Evolutionary conservation across 1,140 invertebrate genomes (phyloP).

Genomic region (Micrasema longulum): DNA sequence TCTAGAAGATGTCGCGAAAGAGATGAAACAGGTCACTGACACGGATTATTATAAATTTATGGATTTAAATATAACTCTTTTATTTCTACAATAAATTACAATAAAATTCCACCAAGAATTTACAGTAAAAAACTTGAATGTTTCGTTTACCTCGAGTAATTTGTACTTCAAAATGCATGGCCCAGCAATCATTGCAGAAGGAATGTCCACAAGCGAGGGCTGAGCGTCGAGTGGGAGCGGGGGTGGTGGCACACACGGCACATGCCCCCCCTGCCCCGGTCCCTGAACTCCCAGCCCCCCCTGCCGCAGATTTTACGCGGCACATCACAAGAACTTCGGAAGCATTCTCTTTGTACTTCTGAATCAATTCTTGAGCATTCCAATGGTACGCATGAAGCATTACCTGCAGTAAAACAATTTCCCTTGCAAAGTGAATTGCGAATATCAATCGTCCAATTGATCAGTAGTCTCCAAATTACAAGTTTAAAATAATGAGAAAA

Average conservation of each 20-base stretch:
- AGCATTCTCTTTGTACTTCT: conserved; percentile 82
- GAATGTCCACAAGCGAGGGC: conserved; percentile 89
- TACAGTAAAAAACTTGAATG: too few species aligned
- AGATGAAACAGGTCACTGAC: too few species aligned
- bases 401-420: conserved; percentile 66
- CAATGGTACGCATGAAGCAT: conserved; percentile 90
- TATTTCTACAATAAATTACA: too few species aligned
- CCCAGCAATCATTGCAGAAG: conserved; percentile 97
- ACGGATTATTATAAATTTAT: too few species aligned
- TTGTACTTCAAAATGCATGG: conserved; percentile 95
- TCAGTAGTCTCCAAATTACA: too few species aligned
- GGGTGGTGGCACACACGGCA: conserved; percentile 71
- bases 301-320: conserved; percentile 78
- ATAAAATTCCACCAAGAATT: too few species aligned
- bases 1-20: too few species aligned
- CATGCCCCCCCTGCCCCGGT: conserved; percentile 58
- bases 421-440: too few species aligned
- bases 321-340: conserved; percentile 81
- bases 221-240: conserved; percentile 77
- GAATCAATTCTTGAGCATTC: conserved; percentile 83
- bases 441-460: too few species aligned
- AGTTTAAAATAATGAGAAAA: too few species aligned
- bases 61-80: too few species aligned
- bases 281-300: conserved; percentile 31
- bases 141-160: conserved; percentile 87